phyloP scores from a whole-genome alignment of 2,888 invertebrate species.

The Colletes collaris region DNA sequence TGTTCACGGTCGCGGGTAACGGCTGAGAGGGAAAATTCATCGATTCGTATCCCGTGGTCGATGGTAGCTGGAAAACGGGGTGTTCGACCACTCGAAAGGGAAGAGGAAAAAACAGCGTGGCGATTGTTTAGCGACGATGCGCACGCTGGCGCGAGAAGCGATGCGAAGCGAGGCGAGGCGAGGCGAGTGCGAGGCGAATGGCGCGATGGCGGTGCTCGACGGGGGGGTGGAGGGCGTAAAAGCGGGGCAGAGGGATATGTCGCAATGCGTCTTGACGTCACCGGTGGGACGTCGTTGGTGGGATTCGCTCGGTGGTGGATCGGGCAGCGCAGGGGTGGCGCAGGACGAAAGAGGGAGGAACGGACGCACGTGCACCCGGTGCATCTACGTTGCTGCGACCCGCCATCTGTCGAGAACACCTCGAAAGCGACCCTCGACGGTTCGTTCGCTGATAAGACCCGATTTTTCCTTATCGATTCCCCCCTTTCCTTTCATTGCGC shows the following conservation, averaged over 20 bases:
- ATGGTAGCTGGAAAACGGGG: constrained; percentile 1
- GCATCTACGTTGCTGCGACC: constrained; percentile 53
- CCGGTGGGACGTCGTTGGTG: constrained; percentile 74
- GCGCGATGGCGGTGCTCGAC: neutral
- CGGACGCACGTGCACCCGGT: constrained; percentile 68
- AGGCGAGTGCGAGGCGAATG: constrained; percentile 23
- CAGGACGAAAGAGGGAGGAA: constrained; percentile 43
- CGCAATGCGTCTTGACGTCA: constrained; percentile 82
- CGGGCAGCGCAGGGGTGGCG: constrained; percentile 55
- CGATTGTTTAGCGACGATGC: constrained; percentile 35
- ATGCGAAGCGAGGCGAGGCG: constrained; percentile 29
- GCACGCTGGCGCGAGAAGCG: constrained; percentile 22
- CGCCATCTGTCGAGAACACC: constrained; percentile 61
- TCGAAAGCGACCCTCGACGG: neutral
- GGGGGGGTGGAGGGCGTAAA: constrained; percentile 32
- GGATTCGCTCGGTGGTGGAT: constrained; percentile 68
- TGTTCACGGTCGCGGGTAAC: neutral
- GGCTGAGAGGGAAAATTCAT: constrained; percentile 1
- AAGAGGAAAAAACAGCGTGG: constrained; percentile 11
- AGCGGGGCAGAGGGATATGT: constrained; percentile 75
- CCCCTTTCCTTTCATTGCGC: neutral
- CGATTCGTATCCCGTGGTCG: constrained; percentile 9
- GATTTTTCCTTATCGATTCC: constrained; percentile 25
- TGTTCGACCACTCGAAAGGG: constrained; percentile 21
- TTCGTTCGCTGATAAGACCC: constrained; percentile 48